Conservation (phyloP, 2,113 vertebrate genomes). For the Oreotrochilus melanogaster region DNA sequence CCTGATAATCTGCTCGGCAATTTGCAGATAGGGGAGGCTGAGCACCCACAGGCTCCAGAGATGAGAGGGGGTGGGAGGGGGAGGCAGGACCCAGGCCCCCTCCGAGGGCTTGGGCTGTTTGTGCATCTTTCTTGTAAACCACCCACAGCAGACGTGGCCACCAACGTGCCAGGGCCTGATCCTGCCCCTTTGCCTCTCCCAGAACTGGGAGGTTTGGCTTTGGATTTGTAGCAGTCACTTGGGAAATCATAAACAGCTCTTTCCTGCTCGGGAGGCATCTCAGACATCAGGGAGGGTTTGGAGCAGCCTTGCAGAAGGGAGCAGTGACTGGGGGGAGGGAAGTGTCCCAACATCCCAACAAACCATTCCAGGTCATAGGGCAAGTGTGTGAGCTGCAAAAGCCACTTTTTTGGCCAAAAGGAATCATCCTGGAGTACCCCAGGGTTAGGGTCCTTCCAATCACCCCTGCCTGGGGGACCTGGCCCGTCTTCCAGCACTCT, state of each 20-base stretch:
- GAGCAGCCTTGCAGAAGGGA: neutral
- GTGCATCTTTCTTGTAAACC: neutral
- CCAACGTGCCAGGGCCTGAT: neutral
- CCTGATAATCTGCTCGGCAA: constrained; percentile 25
- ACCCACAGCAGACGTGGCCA: neutral
- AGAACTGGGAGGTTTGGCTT: neutral
- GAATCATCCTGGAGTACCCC: neutral
- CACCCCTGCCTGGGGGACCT: too few species aligned
- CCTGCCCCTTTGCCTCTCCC: neutral
- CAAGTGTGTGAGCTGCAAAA: neutral
- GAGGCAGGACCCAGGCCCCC: neutral
- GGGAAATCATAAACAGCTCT: neutral
- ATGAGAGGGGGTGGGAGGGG: neutral
- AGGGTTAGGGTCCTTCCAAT: neutral
- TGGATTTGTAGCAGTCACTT: neutral
- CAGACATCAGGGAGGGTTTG: neutral
- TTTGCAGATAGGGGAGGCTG: constrained; percentile 23
- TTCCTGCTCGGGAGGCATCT: neutral
- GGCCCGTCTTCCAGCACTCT: neutral
- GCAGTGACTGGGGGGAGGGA: neutral
- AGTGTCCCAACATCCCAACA: neutral
- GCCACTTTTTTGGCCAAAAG: neutral
- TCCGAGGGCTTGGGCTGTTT: fast-evolving
- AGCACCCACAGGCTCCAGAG: neutral
- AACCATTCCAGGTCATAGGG: neutral